Conservation (phyloP, 2,113 vertebrate species). For the Lophura nycthemera region DNA sequence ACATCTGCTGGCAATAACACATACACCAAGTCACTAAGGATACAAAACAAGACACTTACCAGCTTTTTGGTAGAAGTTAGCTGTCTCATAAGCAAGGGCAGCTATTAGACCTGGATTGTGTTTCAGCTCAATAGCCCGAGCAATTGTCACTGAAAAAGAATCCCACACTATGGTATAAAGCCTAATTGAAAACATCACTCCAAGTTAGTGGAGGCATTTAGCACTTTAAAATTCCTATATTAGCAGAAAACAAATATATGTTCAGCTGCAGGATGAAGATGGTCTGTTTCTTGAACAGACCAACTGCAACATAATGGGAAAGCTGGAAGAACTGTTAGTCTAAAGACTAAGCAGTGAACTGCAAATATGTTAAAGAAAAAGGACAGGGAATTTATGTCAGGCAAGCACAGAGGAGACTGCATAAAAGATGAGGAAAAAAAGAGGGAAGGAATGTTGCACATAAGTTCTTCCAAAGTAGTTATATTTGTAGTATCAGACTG, state of each 20-base stretch:
- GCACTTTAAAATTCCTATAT: neutral
- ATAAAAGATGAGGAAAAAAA: neutral
- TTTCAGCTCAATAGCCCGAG: constrained; percentile 96
- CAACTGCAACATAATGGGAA: neutral
- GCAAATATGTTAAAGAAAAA: neutral
- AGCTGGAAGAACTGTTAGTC: neutral
- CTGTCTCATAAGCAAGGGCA: constrained; percentile 92
- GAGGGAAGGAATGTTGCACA: neutral
- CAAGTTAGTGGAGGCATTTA: neutral
- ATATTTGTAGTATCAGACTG: neutral
- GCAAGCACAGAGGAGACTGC: neutral
- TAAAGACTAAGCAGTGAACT: neutral
- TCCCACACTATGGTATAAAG: neutral
- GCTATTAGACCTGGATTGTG: constrained; percentile 92
- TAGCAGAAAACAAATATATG: neutral
- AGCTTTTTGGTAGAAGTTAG: constrained; percentile 96
- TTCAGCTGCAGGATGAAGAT: neutral
- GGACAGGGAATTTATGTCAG: neutral
- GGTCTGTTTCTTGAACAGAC: neutral
- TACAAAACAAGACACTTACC: constrained; percentile 80
- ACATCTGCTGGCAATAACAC: neutral
- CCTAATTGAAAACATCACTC: constrained; percentile 13
- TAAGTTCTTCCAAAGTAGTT: neutral
- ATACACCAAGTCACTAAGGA: neutral
- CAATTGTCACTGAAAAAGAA: constrained; percentile 90